Percentiles rank a stretch among this genome's conserved stretches.
Conservation (phyloP, 2,888 invertebrate species). For the Mythimna pallens region DNA sequence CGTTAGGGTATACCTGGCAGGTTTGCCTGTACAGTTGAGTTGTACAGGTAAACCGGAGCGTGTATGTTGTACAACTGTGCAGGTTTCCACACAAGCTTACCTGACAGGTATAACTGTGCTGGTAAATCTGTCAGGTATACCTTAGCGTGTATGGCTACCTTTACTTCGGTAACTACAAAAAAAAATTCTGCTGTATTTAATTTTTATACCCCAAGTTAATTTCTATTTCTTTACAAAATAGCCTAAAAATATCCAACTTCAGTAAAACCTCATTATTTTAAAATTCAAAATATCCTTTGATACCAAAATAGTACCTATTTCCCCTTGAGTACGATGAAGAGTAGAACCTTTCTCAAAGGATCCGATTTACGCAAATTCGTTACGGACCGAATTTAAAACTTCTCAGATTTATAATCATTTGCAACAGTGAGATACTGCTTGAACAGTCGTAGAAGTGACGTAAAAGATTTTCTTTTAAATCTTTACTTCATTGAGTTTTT, state of each 20-base stretch:
- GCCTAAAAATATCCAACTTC: conserved; percentile 7
- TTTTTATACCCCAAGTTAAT: background rate
- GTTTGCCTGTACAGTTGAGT: too few species aligned
- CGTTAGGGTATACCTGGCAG: too few species aligned
- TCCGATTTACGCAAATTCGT: conserved; percentile 45
- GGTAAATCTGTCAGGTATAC: too few species aligned
- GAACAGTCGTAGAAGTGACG: background rate
- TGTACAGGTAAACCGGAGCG: too few species aligned
- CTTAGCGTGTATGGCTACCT: too few species aligned
- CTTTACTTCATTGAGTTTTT: conserved; percentile 11
- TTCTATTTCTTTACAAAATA: background rate
- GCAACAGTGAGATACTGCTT: conserved; percentile 9
- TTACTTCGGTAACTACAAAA: background rate
- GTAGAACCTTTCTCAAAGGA: conserved; percentile 11
- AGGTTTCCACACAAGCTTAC: too few species aligned
- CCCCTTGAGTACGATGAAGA: conserved; percentile 6
- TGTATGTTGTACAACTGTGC: too few species aligned
- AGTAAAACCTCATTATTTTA: conserved; percentile 15
- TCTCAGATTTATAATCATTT: conserved; percentile 60
- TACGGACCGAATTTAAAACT: conserved; percentile 56
- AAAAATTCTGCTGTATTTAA: background rate
- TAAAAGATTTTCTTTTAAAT: conserved; percentile 9
- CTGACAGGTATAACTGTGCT: too few species aligned
- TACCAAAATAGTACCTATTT: conserved; percentile 3
- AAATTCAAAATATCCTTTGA: conserved; percentile 28